These are phyloP conservation scores for Perca fluviatilis DNA, from an alignment of 2,113 vertebrate genomes.

Conservation along the genomic window DNA sequence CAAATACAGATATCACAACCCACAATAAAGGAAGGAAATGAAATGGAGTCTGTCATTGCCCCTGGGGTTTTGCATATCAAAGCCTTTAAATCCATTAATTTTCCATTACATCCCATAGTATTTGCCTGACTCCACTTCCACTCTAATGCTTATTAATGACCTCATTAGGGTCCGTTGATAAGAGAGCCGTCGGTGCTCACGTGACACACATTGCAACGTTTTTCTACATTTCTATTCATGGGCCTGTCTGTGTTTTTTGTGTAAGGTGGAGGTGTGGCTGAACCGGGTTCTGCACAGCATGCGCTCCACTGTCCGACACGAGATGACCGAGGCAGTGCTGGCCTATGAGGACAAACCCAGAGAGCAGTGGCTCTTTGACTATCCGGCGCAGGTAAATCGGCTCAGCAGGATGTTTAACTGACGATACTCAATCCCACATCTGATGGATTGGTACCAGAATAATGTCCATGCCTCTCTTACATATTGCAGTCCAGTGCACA, in stretches of 20 bases:
- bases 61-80: constrained; percentile 63
- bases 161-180: constrained; percentile 71
- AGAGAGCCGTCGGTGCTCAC: constrained; percentile 25
- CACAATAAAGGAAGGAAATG: constrained; percentile 44
- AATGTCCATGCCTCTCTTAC: background rate
- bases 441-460: constrained; percentile 17
- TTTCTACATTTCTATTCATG: constrained; percentile 21
- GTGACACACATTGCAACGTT: constrained; percentile 28
- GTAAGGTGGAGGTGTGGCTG: constrained; percentile 94
- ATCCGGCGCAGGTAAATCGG: constrained; percentile 77
- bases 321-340: constrained; percentile 88
- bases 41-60: constrained; percentile 48
- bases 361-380: constrained; percentile 89
- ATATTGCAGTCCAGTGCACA: constrained; percentile 22
- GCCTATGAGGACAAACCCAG: constrained; percentile 93
- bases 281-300: constrained; percentile 88
- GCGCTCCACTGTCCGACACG: constrained; percentile 89
- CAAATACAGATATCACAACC: constrained; percentile 49
- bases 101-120: constrained; percentile 68
- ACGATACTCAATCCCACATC: background rate
- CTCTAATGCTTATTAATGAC: constrained; percentile 75
- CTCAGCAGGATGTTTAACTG: constrained; percentile 17
- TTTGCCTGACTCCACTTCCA: constrained; percentile 64
- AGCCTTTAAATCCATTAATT: constrained; percentile 67
- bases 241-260: background rate